Base-by-base conservation (phyloP, 1,140 invertebrate genomes). In the Cylas formicarius region DNA sequence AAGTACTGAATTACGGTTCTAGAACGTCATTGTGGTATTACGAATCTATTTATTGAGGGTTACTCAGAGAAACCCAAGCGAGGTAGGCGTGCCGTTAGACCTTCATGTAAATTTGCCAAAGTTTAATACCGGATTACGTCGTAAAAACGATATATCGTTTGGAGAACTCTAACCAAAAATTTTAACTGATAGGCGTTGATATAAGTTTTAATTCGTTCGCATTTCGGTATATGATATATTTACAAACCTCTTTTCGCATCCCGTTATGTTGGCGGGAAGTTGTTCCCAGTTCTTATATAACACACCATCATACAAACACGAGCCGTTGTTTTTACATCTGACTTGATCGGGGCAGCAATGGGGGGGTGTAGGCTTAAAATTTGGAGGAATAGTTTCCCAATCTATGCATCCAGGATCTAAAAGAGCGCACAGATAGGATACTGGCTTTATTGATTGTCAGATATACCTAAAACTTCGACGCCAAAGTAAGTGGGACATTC, bases 401-500 rank as follows among this genome's bases (percentile, higher is more conserved):
- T 82, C 75, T 0, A 91, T 61, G 61, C 90, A 94, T 29, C 81
- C 73, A 1, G 84, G 80, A 57, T 89, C 82, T n/a, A 89, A 20
- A 44, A 13, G 9, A 31, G 13, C 7, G 28, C 17, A 32, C 11
- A 32, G 17, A 8, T 13, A 32, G 13, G 17, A 5, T 9, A 21
- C 14, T 37, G 5, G n/a, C 14, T 11, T 22, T 21, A 37, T 6
- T 23, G 4, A 6, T 22, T 5, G 22, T 22, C 14, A 2, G n/a
- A 26, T 27, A 33, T 37, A 48, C 46, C 39, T 10, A 48, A 59
- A 2, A 89, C 73, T 54, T 90, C 86, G 9, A 90, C 65, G 1
- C 84, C 87, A 48, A 86, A 87, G 48, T 84, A 82, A 0, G 80
- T 80, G 0, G 87, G 87, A 58, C 88, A 92, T 42, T 86, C 77